Base-by-base conservation (phyloP, 2,888 invertebrate genomes). In the Tachystola acroxantha region DNA sequence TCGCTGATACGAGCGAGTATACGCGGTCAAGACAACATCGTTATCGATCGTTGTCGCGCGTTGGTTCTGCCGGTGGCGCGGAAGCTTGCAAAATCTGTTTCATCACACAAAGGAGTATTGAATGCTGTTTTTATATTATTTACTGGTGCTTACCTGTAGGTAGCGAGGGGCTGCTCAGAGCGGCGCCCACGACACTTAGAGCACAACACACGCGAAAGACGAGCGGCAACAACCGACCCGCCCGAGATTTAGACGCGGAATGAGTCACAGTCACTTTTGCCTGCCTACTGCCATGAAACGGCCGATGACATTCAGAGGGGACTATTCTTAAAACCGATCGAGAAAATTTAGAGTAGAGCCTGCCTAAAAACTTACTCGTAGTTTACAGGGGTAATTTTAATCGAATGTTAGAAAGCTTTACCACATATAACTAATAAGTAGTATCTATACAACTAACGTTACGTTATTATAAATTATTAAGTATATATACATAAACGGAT, bases 21-120 rank as follows among this genome's bases (percentile, higher is more conserved):
- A 62, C 54, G 58, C 63, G 57, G 62, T 52, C 62, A 69, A 65
- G 77, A 78, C 77, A 79, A 80, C 78, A 77, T 81, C 75, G 71
- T 76, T 84, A 86, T 86, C 79, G 85, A 86, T 85, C 85, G 84
- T 45, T 46, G 62, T 49, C 66, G 69, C 68, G 72, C 72, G 64
- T 65, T 71, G 59, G 60, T 56, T 55, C 57, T 55, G 54, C 64
- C 74, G 71, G 71, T 36, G 32, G 14, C 58, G 48, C n/a, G n/a
- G n/a, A 53, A 55, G 46, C 53, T 67, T 40, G 64, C 69, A 43
- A 50, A 39, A 53, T 45, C 31, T 22, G 31, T 58, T 65, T 68
- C 53, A 44, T 74, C 58, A 74, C 70, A 73, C 57, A 75, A 74
- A 75, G 61, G 48, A 43, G 47, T 39, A 39, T 42, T 40, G 37